phyloP scores from a whole-genome alignment of 2,113 vertebrate genomes.

The Indicator indicator region DNA sequence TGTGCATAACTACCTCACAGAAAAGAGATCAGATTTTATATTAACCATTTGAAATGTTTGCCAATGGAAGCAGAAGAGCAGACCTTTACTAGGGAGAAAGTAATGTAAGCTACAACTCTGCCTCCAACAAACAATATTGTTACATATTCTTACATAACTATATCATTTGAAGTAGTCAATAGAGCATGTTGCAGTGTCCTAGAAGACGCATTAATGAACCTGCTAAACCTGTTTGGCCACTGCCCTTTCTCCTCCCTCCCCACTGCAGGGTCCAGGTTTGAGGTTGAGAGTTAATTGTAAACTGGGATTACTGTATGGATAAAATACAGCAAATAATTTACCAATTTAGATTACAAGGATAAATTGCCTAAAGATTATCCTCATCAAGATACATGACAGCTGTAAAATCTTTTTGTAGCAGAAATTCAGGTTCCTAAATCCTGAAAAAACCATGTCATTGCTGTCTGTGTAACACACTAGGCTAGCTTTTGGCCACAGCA shows the following conservation, averaged over 20 bases:
- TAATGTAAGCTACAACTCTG: not conserved
- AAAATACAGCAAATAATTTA: slow-evolving; percentile 6
- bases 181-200: not conserved
- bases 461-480: not conserved
- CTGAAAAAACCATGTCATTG: not conserved
- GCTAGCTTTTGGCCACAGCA: not conserved
- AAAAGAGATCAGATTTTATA: not conserved
- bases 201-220: too few species aligned
- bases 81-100: not conserved
- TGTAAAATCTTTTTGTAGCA: not conserved
- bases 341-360: not conserved
- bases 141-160: not conserved
- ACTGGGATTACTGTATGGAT: not conserved
- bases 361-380: not conserved
- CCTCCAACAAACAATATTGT: not conserved
- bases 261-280: too few species aligned
- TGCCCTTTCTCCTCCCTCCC: too few species aligned
- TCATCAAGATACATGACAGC: not conserved
- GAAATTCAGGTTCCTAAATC: not conserved
- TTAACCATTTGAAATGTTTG: not conserved
- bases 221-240: too few species aligned
- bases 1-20: not conserved
- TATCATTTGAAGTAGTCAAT: not conserved
- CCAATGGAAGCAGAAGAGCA: not conserved
- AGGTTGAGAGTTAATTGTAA: not conserved